A percentile compares a stretch with the other conserved stretches of the same genome.
These are phyloP conservation scores for Dinothrombium tinctorium DNA, from an alignment of 1,140 invertebrate species.

Conservation along the genomic window DNA sequence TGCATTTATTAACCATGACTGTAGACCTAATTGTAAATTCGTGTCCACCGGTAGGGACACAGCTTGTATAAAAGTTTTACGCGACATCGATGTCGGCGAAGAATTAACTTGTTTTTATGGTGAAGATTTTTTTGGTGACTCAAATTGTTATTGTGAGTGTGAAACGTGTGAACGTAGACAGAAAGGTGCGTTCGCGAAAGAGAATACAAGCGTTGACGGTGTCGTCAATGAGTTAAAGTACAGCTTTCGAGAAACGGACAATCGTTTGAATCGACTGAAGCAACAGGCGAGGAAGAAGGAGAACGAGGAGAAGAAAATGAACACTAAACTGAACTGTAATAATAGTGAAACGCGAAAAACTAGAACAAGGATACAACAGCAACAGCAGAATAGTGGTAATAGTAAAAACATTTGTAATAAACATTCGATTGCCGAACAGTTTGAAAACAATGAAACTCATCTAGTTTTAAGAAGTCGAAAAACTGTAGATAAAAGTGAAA, in stretches of 20 bases:
- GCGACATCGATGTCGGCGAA: constrained; percentile 81
- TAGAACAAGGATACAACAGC: too few relatives aligned
- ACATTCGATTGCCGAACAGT: too few relatives aligned
- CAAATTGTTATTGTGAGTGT: constrained; percentile 89
- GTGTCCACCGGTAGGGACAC: constrained; percentile 84
- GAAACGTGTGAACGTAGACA: constrained; percentile 67
- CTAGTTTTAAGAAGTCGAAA: too few relatives aligned
- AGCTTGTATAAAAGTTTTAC: constrained; percentile 83
- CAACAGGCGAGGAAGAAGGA: constrained; percentile 13
- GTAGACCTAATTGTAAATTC: constrained; percentile 88
- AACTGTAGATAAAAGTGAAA: too few relatives aligned
- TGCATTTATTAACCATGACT: constrained; percentile 98
- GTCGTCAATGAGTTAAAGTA: constrained; percentile 34
- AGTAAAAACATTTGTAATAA: too few relatives aligned
- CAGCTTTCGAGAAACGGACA: constrained; percentile 74
- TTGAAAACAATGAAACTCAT: too few relatives aligned
- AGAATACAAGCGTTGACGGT: not conserved
- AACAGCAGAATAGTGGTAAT: too few relatives aligned
- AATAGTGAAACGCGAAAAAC: too few relatives aligned
- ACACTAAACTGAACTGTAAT: too few relatives aligned
- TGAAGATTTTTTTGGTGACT: constrained; percentile 93
- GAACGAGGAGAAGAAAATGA: constrained; percentile 9
- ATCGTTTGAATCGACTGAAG: constrained; percentile 71
- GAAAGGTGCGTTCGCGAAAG: constrained; percentile 9
- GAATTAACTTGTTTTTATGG: constrained; percentile 98